phyloP scores from a whole-genome alignment of 2,888 invertebrate species.

The Notodonta dromedarius region DNA sequence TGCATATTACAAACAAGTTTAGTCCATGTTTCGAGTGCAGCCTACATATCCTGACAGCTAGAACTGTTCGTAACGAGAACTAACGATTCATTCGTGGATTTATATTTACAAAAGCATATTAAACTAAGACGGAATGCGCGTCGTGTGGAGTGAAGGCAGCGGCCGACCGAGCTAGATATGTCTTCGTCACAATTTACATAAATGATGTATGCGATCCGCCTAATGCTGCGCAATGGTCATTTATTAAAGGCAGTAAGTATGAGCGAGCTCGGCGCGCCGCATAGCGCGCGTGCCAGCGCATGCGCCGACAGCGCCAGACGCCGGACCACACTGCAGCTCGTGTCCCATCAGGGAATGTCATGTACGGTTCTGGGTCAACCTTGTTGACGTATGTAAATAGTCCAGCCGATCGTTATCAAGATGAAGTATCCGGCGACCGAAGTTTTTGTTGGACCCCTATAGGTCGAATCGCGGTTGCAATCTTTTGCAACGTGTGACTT shows the following conservation, averaged over 20 bases:
- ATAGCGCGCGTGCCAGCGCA: slow-evolving; percentile 77
- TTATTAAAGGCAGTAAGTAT: slow-evolving; percentile 74
- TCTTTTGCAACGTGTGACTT: slow-evolving; percentile 42
- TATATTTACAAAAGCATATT: slow-evolving; percentile 58
- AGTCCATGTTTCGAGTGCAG: background rate
- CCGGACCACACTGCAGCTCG: slow-evolving; percentile 70
- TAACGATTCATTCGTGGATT: slow-evolving; percentile 58
- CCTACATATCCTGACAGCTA: slow-evolving; percentile 43
- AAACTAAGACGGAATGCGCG: slow-evolving; percentile 71
- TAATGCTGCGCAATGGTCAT: slow-evolving; percentile 78
- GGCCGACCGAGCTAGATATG: slow-evolving; percentile 75
- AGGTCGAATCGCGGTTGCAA: slow-evolving; percentile 19
- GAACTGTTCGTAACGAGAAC: slow-evolving; percentile 51
- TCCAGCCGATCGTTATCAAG: slow-evolving; percentile 56
- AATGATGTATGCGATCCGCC: slow-evolving; percentile 83
- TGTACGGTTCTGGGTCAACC: slow-evolving; percentile 57
- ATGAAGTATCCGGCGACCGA: background rate
- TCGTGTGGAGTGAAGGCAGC: slow-evolving; percentile 77
- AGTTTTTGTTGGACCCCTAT: slow-evolving; percentile 15
- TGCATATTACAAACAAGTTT: background rate
- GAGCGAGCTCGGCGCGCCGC: slow-evolving; percentile 62
- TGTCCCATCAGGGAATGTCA: slow-evolving; percentile 47
- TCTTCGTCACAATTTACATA: slow-evolving; percentile 85
- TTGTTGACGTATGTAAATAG: slow-evolving; percentile 75
- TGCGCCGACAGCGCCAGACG: slow-evolving; percentile 70